Conservation (phyloP, 1,140 invertebrate species). For the Solen grandis region DNA sequence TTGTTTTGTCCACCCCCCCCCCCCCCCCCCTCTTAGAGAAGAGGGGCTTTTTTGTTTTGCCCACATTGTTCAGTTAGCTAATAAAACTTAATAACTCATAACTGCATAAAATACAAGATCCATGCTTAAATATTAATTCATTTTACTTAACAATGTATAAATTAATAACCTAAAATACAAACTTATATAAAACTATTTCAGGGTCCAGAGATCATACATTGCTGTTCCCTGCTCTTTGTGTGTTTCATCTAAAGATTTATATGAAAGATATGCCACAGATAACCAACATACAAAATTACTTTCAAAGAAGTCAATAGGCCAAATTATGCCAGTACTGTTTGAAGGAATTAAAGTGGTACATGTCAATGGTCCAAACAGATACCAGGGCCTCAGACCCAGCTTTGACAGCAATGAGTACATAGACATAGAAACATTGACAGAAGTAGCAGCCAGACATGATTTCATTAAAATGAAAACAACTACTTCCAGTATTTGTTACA, state of each 20-base stretch:
- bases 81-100: no score
- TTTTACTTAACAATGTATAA: no score
- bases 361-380: conserved; percentile 14
- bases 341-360: not conserved
- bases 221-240: conserved; percentile 4
- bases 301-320: conserved; percentile 6
- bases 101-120: no score
- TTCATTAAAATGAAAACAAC: conserved; percentile 1
- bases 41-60: no score
- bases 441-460: not conserved
- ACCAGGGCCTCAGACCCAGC: conserved; percentile 3
- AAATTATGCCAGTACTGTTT: conserved; percentile 8
- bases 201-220: conserved; percentile 11
- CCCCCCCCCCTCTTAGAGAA: no score
- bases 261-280: no score
- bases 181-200: conserved; percentile 2
- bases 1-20: no score
- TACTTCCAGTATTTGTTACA: not conserved
- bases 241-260: conserved; percentile 2
- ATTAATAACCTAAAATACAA: no score
- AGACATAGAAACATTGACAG: not conserved
- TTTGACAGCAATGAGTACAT: not conserved
- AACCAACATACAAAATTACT: conserved; percentile 1
- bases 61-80: no score
- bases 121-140: no score